Conservation (phyloP, 2,113 vertebrate species). For the Indicator indicator region DNA sequence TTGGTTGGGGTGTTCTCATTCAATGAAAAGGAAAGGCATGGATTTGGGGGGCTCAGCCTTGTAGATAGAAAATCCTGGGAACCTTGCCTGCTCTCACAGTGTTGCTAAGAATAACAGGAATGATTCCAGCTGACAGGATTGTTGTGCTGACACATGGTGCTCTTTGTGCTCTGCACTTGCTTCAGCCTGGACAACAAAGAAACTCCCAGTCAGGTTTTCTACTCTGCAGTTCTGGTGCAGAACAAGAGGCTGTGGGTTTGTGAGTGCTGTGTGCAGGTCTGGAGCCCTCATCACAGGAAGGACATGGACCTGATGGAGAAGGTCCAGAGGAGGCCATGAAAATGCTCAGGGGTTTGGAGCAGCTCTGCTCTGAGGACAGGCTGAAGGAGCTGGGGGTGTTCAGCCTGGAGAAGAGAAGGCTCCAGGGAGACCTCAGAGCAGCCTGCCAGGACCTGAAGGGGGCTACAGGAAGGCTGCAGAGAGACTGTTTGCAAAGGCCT, state of each 20-base stretch:
- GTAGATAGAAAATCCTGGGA: neutral
- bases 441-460: too few species aligned
- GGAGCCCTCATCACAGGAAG: too few species aligned
- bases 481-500: too few species aligned
- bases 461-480: too few species aligned
- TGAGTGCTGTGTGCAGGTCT: neutral
- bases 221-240: neutral
- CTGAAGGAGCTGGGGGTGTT: too few species aligned
- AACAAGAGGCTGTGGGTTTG: neutral
- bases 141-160: neutral
- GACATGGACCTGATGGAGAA: too few species aligned
- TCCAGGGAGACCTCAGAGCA: too few species aligned
- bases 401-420: too few species aligned
- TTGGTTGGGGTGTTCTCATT: neutral
- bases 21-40: neutral
- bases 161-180: neutral
- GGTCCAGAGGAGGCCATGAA: too few species aligned
- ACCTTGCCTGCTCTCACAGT: slow-evolving; percentile 7
- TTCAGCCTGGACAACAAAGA: neutral
- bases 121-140: slow-evolving; percentile 46
- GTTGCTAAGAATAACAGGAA: slow-evolving; percentile 40
- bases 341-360: too few species aligned
- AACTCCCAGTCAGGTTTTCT: neutral
- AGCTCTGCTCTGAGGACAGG: too few species aligned
- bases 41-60: neutral